These are phyloP conservation scores for Rhodinocichla rosea DNA, from an alignment of 2,113 vertebrate species.

Conservation along the genomic window DNA sequence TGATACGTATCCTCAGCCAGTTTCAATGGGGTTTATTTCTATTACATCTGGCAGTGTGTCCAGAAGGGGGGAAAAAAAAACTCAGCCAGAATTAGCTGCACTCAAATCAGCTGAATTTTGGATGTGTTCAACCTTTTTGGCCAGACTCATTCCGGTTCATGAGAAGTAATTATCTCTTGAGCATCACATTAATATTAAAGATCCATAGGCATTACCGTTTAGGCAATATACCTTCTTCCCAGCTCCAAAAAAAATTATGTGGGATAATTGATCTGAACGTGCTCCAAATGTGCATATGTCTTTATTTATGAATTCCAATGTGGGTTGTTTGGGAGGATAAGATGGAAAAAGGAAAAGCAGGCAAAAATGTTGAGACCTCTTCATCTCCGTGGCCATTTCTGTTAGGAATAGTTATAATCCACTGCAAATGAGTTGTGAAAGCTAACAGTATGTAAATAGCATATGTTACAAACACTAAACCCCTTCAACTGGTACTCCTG, in stretches of 20 bases:
- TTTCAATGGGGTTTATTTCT: slow-evolving; percentile 43
- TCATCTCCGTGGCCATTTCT: background rate
- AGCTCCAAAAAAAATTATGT: slow-evolving; percentile 24
- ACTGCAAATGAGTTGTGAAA: slow-evolving; percentile 32
- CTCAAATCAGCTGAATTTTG: slow-evolving; percentile 54
- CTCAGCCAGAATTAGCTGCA: slow-evolving; percentile 35
- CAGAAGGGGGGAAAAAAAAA: background rate
- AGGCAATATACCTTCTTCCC: slow-evolving; percentile 49
- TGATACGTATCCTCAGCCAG: slow-evolving; percentile 40
- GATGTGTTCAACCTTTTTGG: slow-evolving; percentile 51
- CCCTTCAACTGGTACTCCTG: background rate
- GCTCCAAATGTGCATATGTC: slow-evolving; percentile 57
- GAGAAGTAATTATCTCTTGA: slow-evolving; percentile 64
- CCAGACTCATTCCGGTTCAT: slow-evolving; percentile 51
- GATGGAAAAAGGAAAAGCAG: background rate
- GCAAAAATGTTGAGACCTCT: slow-evolving; percentile 17
- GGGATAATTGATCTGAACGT: slow-evolving; percentile 55
- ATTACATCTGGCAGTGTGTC: slow-evolving; percentile 59
- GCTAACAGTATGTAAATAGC: slow-evolving; percentile 8
- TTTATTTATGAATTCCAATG: slow-evolving; percentile 59
- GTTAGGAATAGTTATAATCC: slow-evolving; percentile 3
- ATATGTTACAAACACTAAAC: background rate
- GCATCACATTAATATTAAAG: slow-evolving; percentile 63
- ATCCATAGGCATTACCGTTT: slow-evolving; percentile 43
- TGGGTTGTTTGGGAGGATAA: slow-evolving; percentile 39